These are phyloP conservation scores for Subanguina moxae DNA, from an alignment of 1,140 invertebrate species.

Conservation along the genomic window DNA sequence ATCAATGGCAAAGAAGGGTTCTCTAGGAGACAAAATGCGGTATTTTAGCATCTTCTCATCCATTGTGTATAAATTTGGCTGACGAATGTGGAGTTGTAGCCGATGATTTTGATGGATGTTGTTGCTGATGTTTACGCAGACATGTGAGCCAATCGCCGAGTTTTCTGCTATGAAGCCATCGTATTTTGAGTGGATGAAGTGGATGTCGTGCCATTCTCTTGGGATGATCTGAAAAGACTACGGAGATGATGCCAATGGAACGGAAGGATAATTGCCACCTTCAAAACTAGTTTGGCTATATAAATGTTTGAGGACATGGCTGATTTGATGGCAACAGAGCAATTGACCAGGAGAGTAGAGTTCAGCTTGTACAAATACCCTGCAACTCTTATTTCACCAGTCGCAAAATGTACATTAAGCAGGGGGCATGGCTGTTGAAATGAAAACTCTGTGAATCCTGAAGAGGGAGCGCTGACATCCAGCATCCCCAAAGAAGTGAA, in stretches of 20 bases:
- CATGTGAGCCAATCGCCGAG: neutral
- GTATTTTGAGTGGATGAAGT: neutral
- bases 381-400: neutral
- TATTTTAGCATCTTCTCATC: neutral
- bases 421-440: neutral
- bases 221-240: conserved; percentile 5
- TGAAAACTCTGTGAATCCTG: neutral
- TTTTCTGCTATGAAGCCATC: conserved; percentile 7
- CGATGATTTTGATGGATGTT: too few species aligned
- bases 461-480: neutral
- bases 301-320: neutral
- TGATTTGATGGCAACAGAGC: conserved; percentile 4
- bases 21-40: conserved; percentile 8
- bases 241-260: too few species aligned
- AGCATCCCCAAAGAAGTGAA: neutral
- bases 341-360: neutral
- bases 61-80: too few species aligned
- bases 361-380: neutral
- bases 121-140: neutral
- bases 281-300: neutral
- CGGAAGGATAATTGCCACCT: neutral
- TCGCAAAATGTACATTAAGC: neutral
- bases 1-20: conserved; percentile 3
- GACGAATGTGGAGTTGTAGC: too few species aligned
- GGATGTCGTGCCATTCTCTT: neutral